These are phyloP conservation scores for Lumbricus terrestris DNA, from an alignment of 2,888 invertebrate species.

Conservation along the genomic window DNA sequence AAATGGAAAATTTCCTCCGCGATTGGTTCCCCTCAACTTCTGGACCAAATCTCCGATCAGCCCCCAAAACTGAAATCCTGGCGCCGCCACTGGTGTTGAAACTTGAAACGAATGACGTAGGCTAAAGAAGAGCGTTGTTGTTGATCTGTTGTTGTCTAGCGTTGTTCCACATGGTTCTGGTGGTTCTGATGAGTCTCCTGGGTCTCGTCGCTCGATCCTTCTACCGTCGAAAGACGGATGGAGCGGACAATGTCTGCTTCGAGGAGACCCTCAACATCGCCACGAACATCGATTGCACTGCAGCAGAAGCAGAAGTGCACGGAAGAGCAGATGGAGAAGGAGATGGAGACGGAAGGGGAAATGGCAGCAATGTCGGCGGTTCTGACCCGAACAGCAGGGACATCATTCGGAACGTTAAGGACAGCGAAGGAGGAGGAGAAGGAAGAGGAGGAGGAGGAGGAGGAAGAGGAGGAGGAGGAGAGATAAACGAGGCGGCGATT, in stretches of 20 bases:
- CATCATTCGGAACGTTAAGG: not conserved
- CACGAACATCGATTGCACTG: not conserved
- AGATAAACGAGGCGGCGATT: not conserved
- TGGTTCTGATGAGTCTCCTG: not conserved
- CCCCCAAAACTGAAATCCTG: too few relatives aligned
- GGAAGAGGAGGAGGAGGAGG: not conserved
- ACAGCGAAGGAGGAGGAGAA: not conserved
- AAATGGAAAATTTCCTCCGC: too few relatives aligned
- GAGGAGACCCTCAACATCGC: not conserved
- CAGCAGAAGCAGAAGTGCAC: not conserved
- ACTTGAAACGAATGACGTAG: too few relatives aligned
- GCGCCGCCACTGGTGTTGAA: too few relatives aligned
- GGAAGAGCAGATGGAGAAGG: not conserved
- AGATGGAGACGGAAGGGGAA: not conserved
- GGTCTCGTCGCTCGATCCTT: constrained; percentile 15
- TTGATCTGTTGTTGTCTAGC: not conserved
- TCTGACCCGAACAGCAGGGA: not conserved
- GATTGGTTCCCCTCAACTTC: too few relatives aligned
- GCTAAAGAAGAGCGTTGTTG: not conserved
- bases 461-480: not conserved
- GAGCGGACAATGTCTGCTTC: not conserved
- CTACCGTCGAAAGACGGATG: constrained; percentile 7
- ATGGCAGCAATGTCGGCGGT: not conserved
- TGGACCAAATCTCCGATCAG: too few relatives aligned
- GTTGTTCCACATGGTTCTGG: constrained; percentile 6